Base-by-base conservation (phyloP, 2,888 invertebrate species). In the Taphrorychus bicolor region DNA sequence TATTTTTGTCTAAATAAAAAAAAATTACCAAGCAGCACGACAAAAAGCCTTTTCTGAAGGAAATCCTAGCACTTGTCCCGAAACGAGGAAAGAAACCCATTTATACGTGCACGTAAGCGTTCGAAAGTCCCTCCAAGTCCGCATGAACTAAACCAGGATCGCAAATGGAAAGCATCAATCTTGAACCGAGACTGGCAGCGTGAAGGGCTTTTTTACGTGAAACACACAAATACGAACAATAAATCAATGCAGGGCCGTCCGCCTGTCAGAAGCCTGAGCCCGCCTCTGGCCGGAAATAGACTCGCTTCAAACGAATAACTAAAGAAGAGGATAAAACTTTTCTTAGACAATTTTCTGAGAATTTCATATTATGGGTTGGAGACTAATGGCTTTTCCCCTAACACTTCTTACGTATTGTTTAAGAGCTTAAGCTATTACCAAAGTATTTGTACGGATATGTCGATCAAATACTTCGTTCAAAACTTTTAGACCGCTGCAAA, bases 191-290 rank as follows among this genome's bases (percentile, higher is more conserved):
- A 77, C 77, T 75, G 68, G 73, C 24, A 57, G 57, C 75, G 66
- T 72, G 53, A 67, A 62, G 72, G 72, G 73, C 76, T 77, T 79
- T 80, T 80, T 80, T 79, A 77, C 75, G 74, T 75, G 78, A 77
- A 78, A 78, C 77, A 80, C 80, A 81, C 79, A 81, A 81, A 81
- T 81, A 80, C 79, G 78, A 76, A 79, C 81, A 78, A 81, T 81
- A 81, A 81, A 81, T 81, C 81, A 81, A 81, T 80, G 80, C 76
- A 49, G 79, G 76, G 79, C 78, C 77, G 79, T 76, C 45, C 45
- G 45, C 45, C 45, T 45, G 45, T 45, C 45, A 45, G 2, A 32
- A 32, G 11, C 32, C 32, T 11, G 9, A 32, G 32, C 32, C 32
- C 32, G 32, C 11, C 32, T 32, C 32, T 32, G 32, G 7, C 32